Evolutionary conservation across 1,140 invertebrate genomes (phyloP).

Genomic region (Anastrepha ludens): DNA sequence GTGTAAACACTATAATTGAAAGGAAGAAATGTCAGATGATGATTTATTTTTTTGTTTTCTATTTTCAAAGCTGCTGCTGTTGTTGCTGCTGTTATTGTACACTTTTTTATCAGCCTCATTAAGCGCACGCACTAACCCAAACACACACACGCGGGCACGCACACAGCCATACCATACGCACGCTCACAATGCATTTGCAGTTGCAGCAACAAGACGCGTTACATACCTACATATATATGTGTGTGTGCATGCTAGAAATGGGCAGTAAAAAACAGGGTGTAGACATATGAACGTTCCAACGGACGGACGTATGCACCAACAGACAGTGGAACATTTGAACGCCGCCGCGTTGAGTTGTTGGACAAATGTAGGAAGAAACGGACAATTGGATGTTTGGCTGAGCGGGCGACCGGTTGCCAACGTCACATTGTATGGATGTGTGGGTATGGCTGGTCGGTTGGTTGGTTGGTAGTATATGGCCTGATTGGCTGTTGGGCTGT

Average conservation of each 20-base stretch:
- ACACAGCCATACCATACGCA: not conserved
- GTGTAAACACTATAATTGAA: conserved; percentile 11
- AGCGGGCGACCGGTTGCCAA: too few relatives aligned
- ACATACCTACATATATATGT: not conserved
- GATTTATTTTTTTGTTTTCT: not conserved
- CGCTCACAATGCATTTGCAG: not conserved
- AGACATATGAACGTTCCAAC: not conserved
- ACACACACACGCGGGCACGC: not conserved
- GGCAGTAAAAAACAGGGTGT: conserved; percentile 24
- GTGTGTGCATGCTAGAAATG: not conserved
- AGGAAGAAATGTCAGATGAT: conserved; percentile 16
- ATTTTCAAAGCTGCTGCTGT: not conserved
- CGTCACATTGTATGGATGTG: too few relatives aligned
- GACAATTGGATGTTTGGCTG: too few relatives aligned
- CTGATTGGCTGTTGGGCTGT: conserved; percentile 15
- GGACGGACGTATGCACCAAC: not conserved
- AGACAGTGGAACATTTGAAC: not conserved
- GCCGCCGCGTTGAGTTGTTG: not conserved
- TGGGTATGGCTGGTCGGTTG: too few relatives aligned
- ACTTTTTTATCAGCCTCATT: conserved; percentile 33
- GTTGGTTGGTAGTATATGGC: not conserved
- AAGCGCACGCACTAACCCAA: conserved; percentile 29
- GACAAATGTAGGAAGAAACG: not conserved
- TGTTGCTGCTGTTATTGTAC: not conserved
- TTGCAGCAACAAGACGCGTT: conserved; percentile 10